These are phyloP conservation scores for Cephus nigrinus DNA, from an alignment of 2,888 invertebrate genomes.

Conservation along the genomic window DNA sequence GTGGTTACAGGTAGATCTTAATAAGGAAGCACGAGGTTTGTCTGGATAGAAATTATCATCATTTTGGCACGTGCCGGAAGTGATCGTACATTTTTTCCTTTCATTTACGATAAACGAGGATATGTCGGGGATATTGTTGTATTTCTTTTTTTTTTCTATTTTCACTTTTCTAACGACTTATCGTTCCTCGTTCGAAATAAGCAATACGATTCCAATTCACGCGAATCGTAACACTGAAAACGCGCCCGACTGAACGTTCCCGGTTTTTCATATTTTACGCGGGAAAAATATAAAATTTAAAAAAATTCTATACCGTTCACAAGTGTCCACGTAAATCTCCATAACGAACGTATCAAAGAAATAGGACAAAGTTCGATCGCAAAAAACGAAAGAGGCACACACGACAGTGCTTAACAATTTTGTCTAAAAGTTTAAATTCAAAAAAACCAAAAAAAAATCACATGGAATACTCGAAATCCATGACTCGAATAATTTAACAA, in stretches of 20 bases:
- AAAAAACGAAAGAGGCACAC: neutral
- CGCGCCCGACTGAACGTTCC: neutral
- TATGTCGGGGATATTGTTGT: slow-evolving; percentile 23
- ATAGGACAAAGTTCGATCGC: too few relatives aligned
- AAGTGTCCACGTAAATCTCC: neutral
- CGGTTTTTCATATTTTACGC: neutral
- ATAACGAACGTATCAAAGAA: too few relatives aligned
- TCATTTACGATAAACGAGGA: slow-evolving; percentile 24
- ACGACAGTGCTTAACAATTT: neutral
- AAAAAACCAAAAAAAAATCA: neutral
- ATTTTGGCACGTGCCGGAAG: slow-evolving; percentile 47
- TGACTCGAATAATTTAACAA: neutral
- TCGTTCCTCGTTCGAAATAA: neutral
- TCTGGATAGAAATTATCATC: slow-evolving; percentile 9
- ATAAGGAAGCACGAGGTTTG: slow-evolving; percentile 8
- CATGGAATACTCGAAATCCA: neutral
- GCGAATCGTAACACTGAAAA: neutral
- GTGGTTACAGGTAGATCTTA: neutral
- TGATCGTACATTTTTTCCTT: slow-evolving; percentile 23
- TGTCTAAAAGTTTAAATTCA: neutral
- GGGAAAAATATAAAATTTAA: neutral
- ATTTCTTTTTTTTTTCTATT: neutral
- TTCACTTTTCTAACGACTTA: neutral
- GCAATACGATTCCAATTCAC: neutral
- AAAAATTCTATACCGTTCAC: neutral